Evolutionary conservation across 2,113 vertebrate species (phyloP).

Genomic region (Otus sunia): DNA sequence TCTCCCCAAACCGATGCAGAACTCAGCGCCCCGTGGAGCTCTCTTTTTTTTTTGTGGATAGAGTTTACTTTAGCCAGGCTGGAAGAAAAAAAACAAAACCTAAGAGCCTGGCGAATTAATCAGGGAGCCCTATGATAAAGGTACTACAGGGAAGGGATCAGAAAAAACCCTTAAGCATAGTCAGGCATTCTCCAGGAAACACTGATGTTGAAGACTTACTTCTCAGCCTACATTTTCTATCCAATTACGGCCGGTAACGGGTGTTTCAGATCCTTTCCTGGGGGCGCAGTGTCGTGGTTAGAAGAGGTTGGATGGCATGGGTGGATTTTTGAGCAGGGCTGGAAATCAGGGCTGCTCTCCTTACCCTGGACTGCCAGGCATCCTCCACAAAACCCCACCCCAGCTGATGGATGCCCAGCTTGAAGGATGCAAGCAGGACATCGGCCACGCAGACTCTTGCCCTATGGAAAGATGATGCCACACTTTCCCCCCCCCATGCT

Average conservation of each 20-base stretch:
- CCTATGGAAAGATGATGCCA: fast-evolving
- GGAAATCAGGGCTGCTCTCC: not conserved
- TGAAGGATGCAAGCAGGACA: fast-evolving
- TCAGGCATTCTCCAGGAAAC: not conserved
- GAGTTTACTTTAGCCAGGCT: not conserved
- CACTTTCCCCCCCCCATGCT: not conserved
- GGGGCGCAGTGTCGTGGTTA: fast-evolving
- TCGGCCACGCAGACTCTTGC: not conserved
- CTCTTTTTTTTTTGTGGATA: not conserved
- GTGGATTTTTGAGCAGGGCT: not conserved
- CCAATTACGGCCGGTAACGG: fast-evolving
- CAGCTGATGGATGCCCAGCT: not conserved
- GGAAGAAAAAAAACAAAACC: not conserved
- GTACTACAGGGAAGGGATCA: not conserved
- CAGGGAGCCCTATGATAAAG: not conserved
- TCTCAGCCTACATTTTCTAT: not conserved
- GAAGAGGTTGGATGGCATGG: not conserved
- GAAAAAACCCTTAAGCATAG: not conserved
- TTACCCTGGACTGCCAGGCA: not conserved
- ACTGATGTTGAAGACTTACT: not conserved
- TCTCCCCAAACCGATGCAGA: not conserved
- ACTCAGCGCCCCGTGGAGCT: not conserved
- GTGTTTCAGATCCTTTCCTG: not conserved
- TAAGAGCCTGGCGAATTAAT: not conserved
- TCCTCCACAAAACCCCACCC: not conserved